These are phyloP conservation scores for Augochlorella aurata DNA, from an alignment of 2,888 invertebrate species.

Conservation along the genomic window DNA sequence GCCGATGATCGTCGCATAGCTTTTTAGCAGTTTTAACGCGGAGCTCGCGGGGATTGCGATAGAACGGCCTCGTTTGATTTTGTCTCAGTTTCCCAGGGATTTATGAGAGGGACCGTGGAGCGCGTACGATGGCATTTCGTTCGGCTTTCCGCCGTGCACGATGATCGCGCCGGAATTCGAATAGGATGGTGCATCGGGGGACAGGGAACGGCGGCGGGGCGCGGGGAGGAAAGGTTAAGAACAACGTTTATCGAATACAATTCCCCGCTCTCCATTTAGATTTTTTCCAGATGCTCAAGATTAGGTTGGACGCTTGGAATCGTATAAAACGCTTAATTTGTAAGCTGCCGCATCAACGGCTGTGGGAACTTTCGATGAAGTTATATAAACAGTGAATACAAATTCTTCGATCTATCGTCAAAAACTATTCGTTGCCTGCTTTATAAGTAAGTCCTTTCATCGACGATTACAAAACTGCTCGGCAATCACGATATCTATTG, in stretches of 20 bases:
- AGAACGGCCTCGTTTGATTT: conserved; percentile 51
- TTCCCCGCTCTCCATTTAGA: conserved; percentile 7
- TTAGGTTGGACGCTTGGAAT: background rate
- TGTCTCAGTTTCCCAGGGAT: conserved; percentile 50
- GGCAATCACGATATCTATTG: background rate
- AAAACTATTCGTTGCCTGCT: too few relatives aligned
- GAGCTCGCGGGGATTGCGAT: conserved; percentile 11
- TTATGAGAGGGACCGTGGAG: conserved; percentile 22
- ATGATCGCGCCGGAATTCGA: conserved; percentile 31
- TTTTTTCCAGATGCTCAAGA: conserved; percentile 22
- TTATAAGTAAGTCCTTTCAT: too few relatives aligned
- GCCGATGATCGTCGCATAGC: conserved; percentile 5
- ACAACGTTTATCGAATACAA: conserved; percentile 41
- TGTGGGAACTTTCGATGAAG: background rate
- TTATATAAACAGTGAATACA: background rate
- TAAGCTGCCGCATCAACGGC: background rate
- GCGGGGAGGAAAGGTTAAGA: conserved; percentile 30
- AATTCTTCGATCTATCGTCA: background rate
- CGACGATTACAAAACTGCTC: too few relatives aligned
- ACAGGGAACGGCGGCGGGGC: background rate
- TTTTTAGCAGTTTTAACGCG: conserved; percentile 20
- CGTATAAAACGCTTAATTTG: background rate
- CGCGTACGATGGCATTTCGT: conserved; percentile 36
- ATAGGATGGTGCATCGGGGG: conserved; percentile 20
- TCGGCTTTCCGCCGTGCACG: conserved; percentile 31